phyloP scores from a whole-genome alignment of 2,113 vertebrate genomes.

The Carettochelys insculpta region DNA sequence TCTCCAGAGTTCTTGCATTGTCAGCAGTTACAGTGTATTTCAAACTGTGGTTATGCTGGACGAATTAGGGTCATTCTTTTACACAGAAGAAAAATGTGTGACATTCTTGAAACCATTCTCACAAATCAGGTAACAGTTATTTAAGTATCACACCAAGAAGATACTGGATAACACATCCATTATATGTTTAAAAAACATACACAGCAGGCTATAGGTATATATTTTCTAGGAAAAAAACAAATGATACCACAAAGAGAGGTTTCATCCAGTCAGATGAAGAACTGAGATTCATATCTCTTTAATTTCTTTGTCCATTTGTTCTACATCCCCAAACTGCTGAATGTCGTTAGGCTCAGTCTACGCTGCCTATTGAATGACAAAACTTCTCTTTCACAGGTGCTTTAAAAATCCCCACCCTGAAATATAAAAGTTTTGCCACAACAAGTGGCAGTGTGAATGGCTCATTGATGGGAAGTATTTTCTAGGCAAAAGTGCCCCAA shows the following conservation, averaged over 20 bases:
- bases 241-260: background rate
- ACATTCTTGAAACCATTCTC: background rate
- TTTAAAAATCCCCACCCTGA: no score
- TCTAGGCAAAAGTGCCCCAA: no score
- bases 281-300: background rate
- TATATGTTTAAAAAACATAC: background rate
- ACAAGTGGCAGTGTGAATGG: no score
- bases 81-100: background rate
- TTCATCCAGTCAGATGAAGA: background rate
- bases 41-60: background rate
- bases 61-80: background rate
- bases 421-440: no score
- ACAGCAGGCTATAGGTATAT: background rate
- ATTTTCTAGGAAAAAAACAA: background rate
- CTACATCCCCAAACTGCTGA: background rate
- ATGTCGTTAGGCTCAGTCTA: background rate
- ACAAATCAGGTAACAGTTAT: rapidly evolving
- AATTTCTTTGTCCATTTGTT: background rate
- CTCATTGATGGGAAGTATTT: no score
- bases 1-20: background rate
- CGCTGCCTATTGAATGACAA: no score
- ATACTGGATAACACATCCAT: background rate
- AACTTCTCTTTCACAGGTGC: no score
- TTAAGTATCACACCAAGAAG: background rate
- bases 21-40: background rate